These are phyloP conservation scores for Steinernema carpocapsae DNA, from an alignment of 2,888 invertebrate species.

Conservation along the genomic window DNA sequence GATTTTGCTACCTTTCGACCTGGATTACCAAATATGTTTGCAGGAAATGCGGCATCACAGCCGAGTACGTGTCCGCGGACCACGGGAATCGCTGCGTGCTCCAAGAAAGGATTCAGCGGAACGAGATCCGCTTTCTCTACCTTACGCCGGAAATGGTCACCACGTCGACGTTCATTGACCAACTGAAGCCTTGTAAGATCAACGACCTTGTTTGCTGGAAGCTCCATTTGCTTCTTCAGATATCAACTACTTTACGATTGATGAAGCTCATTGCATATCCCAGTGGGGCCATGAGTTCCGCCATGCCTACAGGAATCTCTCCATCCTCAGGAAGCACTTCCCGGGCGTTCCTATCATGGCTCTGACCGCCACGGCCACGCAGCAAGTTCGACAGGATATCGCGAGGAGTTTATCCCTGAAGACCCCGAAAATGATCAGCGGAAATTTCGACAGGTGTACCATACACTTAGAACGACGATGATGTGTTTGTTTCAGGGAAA, in stretches of 20 bases:
- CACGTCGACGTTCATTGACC: background rate
- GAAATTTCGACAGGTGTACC: conserved; percentile 5
- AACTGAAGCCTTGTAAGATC: conserved; percentile 19
- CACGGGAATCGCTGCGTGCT: background rate
- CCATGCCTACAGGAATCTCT: conserved; percentile 77
- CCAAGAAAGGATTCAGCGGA: conserved; percentile 73
- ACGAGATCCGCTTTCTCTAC: conserved; percentile 83
- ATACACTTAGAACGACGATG: background rate
- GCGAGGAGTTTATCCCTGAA: conserved; percentile 78
- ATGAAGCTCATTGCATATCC: conserved; percentile 97
- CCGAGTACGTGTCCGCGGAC: background rate
- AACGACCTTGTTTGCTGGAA: conserved; percentile 69
- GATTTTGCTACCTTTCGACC: conserved; percentile 36
- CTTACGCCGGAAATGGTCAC: conserved; percentile 94
- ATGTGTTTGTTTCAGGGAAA: background rate
- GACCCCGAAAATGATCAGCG: conserved; percentile 54
- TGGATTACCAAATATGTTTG: conserved; percentile 23
- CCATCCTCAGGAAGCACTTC: conserved; percentile 46
- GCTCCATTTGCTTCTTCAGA: background rate
- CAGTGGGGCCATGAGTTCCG: conserved; percentile 96
- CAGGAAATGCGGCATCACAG: conserved; percentile 48
- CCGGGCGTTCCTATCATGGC: conserved; percentile 78
- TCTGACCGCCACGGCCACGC: conserved; percentile 93
- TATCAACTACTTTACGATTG: conserved; percentile 80
- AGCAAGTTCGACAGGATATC: conserved; percentile 86